Evolutionary conservation across 30 jellyfish, hydroid and myxozoan species (phyloP).

Genomic region (Hydra vulgaris): DNA sequence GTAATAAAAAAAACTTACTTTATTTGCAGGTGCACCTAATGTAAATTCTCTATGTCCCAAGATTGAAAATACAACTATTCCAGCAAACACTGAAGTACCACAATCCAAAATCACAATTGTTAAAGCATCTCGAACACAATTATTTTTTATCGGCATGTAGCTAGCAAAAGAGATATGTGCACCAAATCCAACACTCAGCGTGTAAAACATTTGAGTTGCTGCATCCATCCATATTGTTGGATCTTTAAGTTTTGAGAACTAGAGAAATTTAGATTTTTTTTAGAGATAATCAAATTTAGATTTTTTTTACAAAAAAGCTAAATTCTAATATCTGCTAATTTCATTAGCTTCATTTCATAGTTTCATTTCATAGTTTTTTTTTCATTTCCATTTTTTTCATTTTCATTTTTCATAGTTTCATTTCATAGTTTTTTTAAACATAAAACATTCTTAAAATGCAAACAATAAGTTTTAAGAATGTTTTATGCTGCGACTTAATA

Average conservation of each 20-base stretch:
- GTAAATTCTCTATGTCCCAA: conserved; percentile 71
- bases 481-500: too few relatives aligned
- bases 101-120: conserved; percentile 74
- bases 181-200: conserved; percentile 92
- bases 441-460: too few relatives aligned
- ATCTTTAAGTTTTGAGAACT: conserved; percentile 50
- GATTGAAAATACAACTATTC: conserved; percentile 80
- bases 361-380: too few relatives aligned
- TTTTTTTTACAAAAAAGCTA: neutral
- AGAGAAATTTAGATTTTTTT: conserved; percentile 5
- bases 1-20: conserved; percentile 33
- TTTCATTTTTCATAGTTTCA: too few relatives aligned
- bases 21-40: conserved; percentile 57
- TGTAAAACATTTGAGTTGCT: conserved; percentile 92
- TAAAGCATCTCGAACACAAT: conserved; percentile 80
- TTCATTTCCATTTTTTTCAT: too few relatives aligned
- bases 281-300: too few relatives aligned
- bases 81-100: conserved; percentile 83
- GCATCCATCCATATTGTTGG: conserved; percentile 97
- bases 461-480: too few relatives aligned
- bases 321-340: too few relatives aligned
- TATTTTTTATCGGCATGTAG: conserved; percentile 83
- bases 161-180: conserved; percentile 91
- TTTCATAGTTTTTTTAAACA: too few relatives aligned
- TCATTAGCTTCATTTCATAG: too few relatives aligned